Conservation (phyloP, 1,140 invertebrate genomes). For the roundworm (Caenorhabditis elegans) region DNA sequence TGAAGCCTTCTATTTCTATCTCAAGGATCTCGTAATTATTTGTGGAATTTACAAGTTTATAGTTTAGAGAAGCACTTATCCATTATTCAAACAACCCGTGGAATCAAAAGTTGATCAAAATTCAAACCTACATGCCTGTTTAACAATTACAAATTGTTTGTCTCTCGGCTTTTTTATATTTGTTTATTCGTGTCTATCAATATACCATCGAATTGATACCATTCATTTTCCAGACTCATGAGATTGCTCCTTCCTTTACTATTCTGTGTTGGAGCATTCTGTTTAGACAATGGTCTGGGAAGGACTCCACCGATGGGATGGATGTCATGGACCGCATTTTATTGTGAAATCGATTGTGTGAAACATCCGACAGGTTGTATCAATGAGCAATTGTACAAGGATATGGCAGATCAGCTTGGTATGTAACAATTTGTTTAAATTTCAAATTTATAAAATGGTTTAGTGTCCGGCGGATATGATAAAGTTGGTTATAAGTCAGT, state of each 20-base stretch:
- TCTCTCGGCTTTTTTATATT: background rate
- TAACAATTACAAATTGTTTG: slow-evolving; percentile 31
- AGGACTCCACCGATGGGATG: slow-evolving; percentile 85
- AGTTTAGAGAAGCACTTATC: too few relatives aligned
- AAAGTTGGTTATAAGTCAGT: slow-evolving; percentile 57
- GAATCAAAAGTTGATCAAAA: background rate
- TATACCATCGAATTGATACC: background rate
- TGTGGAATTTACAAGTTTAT: too few relatives aligned
- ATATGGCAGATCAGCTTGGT: slow-evolving; percentile 53
- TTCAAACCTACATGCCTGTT: background rate
- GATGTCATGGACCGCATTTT: slow-evolving; percentile 88
- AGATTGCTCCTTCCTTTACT: background rate
- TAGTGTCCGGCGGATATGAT: slow-evolving; percentile 53
- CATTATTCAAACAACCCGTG: background rate
- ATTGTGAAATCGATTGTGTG: slow-evolving; percentile 86
- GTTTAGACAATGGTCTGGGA: slow-evolving; percentile 46
- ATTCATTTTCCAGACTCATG: slow-evolving; percentile 23
- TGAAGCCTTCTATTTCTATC: too few relatives aligned
- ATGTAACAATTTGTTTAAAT: background rate
- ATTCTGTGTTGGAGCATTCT: background rate
- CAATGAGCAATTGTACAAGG: slow-evolving; percentile 62
- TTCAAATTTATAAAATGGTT: background rate
- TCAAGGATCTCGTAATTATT: too few relatives aligned
- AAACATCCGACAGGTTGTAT: slow-evolving; percentile 61
- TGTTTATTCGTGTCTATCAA: background rate